Conservation (phyloP, 2,797 vertebrate species). For the Peromyscus nudipes region DNA sequence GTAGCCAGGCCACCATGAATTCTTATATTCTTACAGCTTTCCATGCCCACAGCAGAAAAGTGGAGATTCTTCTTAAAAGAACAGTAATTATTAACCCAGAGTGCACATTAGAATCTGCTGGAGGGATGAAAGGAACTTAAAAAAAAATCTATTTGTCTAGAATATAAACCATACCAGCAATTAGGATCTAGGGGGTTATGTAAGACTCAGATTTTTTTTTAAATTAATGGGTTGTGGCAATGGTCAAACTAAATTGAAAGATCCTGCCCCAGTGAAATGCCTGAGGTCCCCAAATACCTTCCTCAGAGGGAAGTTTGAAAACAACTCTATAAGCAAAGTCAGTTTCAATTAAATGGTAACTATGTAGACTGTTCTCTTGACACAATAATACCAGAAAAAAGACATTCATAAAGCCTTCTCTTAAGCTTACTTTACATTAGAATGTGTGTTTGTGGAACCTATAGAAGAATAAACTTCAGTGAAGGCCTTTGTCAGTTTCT, state of each 20-base stretch:
- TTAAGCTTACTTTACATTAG: conserved; percentile 11
- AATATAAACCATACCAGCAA: background rate
- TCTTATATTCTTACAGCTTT: background rate
- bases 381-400: background rate
- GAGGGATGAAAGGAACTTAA: background rate
- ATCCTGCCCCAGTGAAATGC: background rate
- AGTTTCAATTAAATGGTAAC: background rate
- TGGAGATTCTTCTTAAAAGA: background rate
- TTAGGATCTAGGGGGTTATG: background rate
- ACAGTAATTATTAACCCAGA: background rate
- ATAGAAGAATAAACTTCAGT: background rate
- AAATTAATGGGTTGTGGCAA: background rate
- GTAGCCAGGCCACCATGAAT: background rate
- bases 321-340: background rate
- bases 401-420: background rate
- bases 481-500: background rate
- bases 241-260: background rate
- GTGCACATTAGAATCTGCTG: background rate
- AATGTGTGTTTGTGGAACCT: background rate
- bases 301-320: background rate
- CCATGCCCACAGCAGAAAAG: background rate
- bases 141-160: background rate
- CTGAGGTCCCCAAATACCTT: background rate
- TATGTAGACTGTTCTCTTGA: background rate
- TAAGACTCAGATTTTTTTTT: background rate